Evolutionary conservation across 2,113 vertebrate species (phyloP).

Genomic region (Chlorocebus sabaeus): DNA sequence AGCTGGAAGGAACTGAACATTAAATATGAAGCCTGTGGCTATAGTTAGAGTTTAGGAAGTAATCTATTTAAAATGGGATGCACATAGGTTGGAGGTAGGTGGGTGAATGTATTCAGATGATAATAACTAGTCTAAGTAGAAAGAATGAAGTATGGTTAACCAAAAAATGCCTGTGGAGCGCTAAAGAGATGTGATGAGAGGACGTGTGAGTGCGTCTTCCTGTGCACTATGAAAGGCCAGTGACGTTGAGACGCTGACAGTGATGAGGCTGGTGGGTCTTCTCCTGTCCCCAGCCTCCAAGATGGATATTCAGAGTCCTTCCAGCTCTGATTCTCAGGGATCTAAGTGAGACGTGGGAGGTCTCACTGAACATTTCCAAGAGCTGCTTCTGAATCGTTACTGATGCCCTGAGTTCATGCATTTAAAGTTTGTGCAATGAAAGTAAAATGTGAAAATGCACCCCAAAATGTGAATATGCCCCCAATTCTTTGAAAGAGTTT

Average conservation of each 20-base stretch:
- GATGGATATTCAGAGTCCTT: neutral
- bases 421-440: neutral
- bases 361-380: neutral
- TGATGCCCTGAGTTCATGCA: neutral
- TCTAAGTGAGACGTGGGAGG: neutral
- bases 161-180: conserved; percentile 3
- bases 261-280: neutral
- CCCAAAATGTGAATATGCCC: neutral
- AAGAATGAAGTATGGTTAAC: neutral
- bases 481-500: neutral
- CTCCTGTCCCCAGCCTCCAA: neutral
- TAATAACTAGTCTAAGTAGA: conserved; percentile 11
- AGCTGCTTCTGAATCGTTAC: neutral
- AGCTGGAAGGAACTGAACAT: neutral
- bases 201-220: neutral
- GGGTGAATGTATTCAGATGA: neutral
- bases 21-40: neutral
- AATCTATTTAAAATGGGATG: neutral
- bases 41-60: conserved; percentile 31
- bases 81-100: neutral
- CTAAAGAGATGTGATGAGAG: neutral
- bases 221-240: neutral
- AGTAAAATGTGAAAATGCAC: neutral
- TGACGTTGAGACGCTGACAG: neutral
- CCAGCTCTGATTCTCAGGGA: neutral